Conservation (phyloP, 2,113 vertebrate genomes). For the Calidris pugnax region DNA sequence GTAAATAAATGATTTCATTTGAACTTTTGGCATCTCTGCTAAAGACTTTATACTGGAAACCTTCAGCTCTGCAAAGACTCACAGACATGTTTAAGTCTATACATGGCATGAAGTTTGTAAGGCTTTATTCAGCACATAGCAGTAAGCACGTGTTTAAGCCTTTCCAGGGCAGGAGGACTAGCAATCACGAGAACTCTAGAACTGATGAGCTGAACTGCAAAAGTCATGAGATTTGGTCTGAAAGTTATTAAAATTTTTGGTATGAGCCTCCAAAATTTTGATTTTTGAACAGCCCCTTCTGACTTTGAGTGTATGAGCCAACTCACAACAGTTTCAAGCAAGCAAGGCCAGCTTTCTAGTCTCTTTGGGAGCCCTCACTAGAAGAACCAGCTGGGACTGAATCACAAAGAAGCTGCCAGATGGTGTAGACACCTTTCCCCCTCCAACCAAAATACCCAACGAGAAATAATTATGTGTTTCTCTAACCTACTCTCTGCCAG, state of each 20-base stretch:
- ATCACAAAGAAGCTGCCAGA: conserved; percentile 50
- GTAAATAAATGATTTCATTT: neutral
- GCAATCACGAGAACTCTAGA: neutral
- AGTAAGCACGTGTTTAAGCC: neutral
- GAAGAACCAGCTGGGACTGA: conserved; percentile 58
- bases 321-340: neutral
- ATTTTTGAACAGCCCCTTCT: conserved; percentile 15
- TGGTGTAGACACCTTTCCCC: conserved; percentile 42
- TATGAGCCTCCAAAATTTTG: conserved; percentile 6
- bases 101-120: neutral
- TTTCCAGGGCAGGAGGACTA: neutral
- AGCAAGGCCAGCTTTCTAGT: conserved; percentile 33
- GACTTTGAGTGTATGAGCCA: conserved; percentile 1
- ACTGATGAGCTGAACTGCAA: neutral
- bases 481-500: neutral
- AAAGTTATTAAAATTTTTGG: conserved; percentile 4
- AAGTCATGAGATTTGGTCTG: neutral
- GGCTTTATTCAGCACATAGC: neutral
- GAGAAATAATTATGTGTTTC: conserved; percentile 21
- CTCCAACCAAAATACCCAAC: conserved; percentile 36
- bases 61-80: neutral
- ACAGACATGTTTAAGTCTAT: neutral
- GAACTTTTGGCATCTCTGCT: neutral
- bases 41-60: neutral
- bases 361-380: conserved; percentile 40